Percentiles rank a stretch among this genome's conserved stretches.
phyloP scores from a whole-genome alignment of 2,888 invertebrate species.

The Lydus trimaculatus region DNA sequence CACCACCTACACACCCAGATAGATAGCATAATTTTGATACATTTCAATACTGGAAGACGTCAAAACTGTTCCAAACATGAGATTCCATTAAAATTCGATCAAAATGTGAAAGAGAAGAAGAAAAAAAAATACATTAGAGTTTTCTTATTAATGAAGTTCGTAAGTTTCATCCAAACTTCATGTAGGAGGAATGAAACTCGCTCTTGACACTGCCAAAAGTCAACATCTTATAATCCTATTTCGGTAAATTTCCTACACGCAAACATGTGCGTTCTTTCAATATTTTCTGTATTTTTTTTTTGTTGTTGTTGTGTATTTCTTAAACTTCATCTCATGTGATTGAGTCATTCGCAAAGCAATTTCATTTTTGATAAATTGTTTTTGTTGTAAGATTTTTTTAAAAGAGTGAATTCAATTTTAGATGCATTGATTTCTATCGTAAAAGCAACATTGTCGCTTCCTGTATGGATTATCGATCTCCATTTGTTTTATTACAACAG shows the following conservation, averaged over 20 bases:
- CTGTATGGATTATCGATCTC: not conserved
- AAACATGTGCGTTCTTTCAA: not conserved
- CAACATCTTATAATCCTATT: not conserved
- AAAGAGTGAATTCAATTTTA: not conserved
- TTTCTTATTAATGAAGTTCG: not conserved
- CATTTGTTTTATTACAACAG: too few species aligned
- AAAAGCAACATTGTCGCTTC: not conserved
- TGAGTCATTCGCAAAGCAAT: not conserved
- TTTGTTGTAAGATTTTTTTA: not conserved
- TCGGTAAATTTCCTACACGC: not conserved
- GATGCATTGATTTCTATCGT: not conserved
- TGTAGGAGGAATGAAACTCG: not conserved
- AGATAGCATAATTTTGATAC: too few species aligned
- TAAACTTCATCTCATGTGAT: not conserved
- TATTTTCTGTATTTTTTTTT: too few species aligned
- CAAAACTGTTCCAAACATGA: too few species aligned
- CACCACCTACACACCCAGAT: too few species aligned
- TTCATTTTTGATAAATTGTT: not conserved
- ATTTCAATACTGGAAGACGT: not conserved
- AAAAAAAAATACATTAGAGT: too few species aligned
- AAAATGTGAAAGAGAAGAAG: not conserved
- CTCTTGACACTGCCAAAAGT: not conserved
- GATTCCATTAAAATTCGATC: not conserved
- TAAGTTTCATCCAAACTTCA: not conserved
- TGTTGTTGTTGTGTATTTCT: not conserved